These are phyloP conservation scores for Myotis davidii DNA, from an alignment of 2,113 vertebrate species.

Conservation along the genomic window DNA sequence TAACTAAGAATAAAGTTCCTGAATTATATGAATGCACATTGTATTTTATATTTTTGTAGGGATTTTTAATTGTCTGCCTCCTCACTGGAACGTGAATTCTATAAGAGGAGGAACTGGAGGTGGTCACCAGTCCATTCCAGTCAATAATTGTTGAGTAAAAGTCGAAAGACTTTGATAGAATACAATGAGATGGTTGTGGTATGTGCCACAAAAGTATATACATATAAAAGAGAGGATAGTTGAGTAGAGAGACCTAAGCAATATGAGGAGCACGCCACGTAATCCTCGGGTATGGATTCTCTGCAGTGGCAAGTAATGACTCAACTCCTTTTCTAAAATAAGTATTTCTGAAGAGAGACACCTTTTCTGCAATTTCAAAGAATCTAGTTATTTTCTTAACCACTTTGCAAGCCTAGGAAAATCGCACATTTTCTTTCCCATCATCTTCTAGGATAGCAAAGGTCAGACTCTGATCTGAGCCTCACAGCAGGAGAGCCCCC, in stretches of 20 bases:
- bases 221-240: neutral
- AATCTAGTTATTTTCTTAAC: slow-evolving; percentile 14
- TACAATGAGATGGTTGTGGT: neutral
- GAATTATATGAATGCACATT: neutral
- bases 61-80: neutral
- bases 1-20: neutral
- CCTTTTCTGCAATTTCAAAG: neutral
- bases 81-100: neutral
- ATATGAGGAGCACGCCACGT: neutral
- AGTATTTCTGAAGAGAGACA: neutral
- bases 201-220: neutral
- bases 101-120: neutral
- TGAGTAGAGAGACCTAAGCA: neutral
- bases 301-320: neutral
- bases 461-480: neutral
- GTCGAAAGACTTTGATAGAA: neutral
- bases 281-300: neutral
- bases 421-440: neutral
- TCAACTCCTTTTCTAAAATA: neutral
- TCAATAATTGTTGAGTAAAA: neutral
- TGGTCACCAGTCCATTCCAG: neutral
- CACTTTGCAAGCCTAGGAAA: neutral
- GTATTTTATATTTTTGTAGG: neutral
- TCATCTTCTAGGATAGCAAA: neutral
- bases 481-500: neutral